A percentile compares a stretch with the other conserved stretches of the same genome.
These are phyloP conservation scores for Fistularia tabacaria DNA, from an alignment of 2,797 vertebrate genomes.

Conservation along the genomic window DNA sequence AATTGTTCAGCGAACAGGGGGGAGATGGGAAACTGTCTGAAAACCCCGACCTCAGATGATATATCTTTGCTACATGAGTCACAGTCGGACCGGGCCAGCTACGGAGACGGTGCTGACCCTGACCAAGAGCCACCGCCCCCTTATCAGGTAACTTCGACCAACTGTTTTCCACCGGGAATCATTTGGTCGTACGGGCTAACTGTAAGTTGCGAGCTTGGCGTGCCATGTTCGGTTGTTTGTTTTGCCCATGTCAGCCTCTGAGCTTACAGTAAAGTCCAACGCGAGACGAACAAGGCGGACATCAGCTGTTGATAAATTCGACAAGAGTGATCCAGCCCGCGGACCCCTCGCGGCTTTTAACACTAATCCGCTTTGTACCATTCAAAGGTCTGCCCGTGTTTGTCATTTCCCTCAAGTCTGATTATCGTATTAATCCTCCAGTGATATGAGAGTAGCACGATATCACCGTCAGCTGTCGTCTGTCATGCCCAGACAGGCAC, in stretches of 20 bases:
- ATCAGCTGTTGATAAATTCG: slow-evolving; percentile 41
- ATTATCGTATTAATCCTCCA: slow-evolving; percentile 11
- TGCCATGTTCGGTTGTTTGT: too few relatives aligned
- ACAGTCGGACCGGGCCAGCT: slow-evolving; percentile 93
- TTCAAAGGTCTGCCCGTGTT: slow-evolving; percentile 30
- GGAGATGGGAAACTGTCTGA: slow-evolving; percentile 97
- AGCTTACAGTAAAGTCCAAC: not conserved
- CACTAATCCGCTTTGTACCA: slow-evolving; percentile 68
- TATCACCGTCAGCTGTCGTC: not conserved
- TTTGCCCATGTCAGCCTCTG: too few relatives aligned
- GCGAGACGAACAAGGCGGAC: not conserved
- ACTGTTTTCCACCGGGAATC: not conserved
- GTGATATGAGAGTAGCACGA: slow-evolving; percentile 21
- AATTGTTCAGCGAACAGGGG: slow-evolving; percentile 13
- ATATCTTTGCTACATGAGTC: slow-evolving; percentile 96
- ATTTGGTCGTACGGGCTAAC: too few relatives aligned
- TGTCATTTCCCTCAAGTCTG: slow-evolving; percentile 23
- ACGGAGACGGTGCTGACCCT: slow-evolving; percentile 87
- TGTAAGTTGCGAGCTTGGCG: too few relatives aligned
- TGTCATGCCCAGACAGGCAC: not conserved
- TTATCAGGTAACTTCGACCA: slow-evolving; percentile 84
- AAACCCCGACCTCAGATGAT: slow-evolving; percentile 96
- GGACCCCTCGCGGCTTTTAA: slow-evolving; percentile 39
- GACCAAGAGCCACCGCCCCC: slow-evolving; percentile 96
- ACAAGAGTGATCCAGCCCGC: slow-evolving; percentile 21